phyloP scores from a whole-genome alignment of 2,113 vertebrate species.

The Callopanchax toddi region DNA sequence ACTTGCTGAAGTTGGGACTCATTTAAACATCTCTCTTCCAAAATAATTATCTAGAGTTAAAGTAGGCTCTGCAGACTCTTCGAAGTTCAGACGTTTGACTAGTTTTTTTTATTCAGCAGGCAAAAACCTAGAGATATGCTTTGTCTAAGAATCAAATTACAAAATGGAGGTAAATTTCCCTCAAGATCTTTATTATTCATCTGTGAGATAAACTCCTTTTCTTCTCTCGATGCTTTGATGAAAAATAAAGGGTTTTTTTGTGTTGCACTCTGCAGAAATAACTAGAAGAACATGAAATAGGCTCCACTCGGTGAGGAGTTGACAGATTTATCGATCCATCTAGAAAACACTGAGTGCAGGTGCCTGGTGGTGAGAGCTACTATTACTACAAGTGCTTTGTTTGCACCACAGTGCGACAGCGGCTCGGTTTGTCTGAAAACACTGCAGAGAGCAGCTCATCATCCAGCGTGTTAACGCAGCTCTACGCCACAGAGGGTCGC shows the following conservation, averaged over 20 bases:
- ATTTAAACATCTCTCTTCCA: no score
- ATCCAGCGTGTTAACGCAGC: conserved; percentile 7
- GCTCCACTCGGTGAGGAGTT: conserved; percentile 34
- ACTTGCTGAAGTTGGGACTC: conserved; percentile 2
- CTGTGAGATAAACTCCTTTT: no score
- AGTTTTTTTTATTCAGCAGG: no score
- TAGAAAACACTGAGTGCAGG: conserved; percentile 42
- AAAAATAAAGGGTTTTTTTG: conserved; percentile 4
- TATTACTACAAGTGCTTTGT: conserved; percentile 30
- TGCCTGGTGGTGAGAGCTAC: conserved; percentile 28
- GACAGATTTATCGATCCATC: conserved; percentile 69
- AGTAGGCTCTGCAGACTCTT: neutral
- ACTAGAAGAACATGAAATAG: conserved; percentile 44
- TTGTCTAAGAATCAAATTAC: no score
- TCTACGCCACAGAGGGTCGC: neutral
- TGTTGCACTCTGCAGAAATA: conserved; percentile 23
- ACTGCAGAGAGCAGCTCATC: conserved; percentile 26
- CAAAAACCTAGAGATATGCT: no score
- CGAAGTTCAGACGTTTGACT: no score
- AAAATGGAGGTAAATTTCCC: no score
- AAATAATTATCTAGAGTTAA: no score
- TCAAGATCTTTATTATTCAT: no score
- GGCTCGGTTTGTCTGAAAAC: conserved; percentile 21
- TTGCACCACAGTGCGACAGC: conserved; percentile 10
- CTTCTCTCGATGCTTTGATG: no score